phyloP scores from a whole-genome alignment of 1,140 invertebrate species.

The Vanessa tameamea region DNA sequence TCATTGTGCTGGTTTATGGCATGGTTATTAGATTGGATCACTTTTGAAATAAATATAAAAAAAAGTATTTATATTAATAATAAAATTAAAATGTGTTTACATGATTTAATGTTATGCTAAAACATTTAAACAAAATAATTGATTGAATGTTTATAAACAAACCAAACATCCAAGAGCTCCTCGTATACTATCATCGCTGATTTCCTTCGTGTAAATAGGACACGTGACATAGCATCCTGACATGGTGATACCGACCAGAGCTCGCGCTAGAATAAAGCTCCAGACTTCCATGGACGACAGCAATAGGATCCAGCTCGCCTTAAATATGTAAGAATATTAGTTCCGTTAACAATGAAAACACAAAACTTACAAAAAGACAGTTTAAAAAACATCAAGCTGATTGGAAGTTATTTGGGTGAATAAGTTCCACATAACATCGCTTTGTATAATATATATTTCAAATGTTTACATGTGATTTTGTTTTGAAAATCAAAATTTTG shows the following conservation, averaged over 20 bases:
- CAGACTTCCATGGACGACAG: constrained; percentile 53
- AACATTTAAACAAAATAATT: too few relatives aligned
- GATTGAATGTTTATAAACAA: constrained; percentile 15
- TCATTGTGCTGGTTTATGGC: too few relatives aligned
- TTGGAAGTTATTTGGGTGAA: too few relatives aligned
- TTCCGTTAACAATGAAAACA: neutral
- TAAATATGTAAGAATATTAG: neutral
- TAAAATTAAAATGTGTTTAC: too few relatives aligned
- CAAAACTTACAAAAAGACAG: neutral
- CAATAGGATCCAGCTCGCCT: constrained; percentile 60
- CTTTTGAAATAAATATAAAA: too few relatives aligned
- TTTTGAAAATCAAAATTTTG: neutral
- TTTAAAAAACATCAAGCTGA: neutral
- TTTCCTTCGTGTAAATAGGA: constrained; percentile 68
- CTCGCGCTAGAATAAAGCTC: constrained; percentile 57
- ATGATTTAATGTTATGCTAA: too few relatives aligned
- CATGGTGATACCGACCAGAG: constrained; percentile 55
- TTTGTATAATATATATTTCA: too few relatives aligned
- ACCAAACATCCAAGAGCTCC: constrained; percentile 63
- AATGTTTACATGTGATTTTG: too few relatives aligned
- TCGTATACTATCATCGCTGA: constrained; percentile 57
- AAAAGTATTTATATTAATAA: too few relatives aligned
- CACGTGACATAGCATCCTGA: constrained; percentile 59
- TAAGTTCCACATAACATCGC: too few relatives aligned
- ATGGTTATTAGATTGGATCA: too few relatives aligned